Base-by-base conservation (phyloP, 2,888 invertebrate species). In the Macropis europaea region DNA sequence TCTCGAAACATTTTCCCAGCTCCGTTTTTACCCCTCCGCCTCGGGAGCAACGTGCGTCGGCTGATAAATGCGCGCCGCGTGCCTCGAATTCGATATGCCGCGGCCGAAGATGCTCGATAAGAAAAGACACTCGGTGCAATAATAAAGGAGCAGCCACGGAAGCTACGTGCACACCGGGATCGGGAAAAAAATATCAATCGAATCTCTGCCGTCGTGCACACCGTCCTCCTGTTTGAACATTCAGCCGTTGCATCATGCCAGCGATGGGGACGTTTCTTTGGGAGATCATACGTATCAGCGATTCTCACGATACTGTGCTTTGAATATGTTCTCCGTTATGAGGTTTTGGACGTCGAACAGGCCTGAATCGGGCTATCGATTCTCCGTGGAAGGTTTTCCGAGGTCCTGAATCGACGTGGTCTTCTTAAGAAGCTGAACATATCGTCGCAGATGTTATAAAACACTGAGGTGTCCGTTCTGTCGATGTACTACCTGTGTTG, bases 1-100 rank as follows among this genome's bases (percentile, higher is more conserved):
- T n/a, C n/a, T n/a, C n/a, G n/a, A n/a, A n/a, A n/a, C n/a, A n/a
- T 11, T 22, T 4, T n/a, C 17, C 34, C 43, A 15, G 7, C 38
- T n/a, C 13, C 38, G 0, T 24, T 15, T 17, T 28, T 45, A 26
- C 47, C 68, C 71, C 68, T 70, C 53, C 54, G 73, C 43, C 43
- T 47, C 57, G 64, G 34, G 72, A 56, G 59, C 45, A 64, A 75
- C 70, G 74, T 77, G 77, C 63, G 61, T 43, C 47, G 63, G 66
- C 73, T 81, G 81, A 82, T 76, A 82, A 82, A 82, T 76, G 81
- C 73, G 73, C 59, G 73, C 77, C 68, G 59, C 81, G 81, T 82
- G 81, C 76, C 71, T 48, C 72, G 81, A 82, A 82, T 82, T 69
- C 79, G 76, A 77, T 77, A 77, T 70, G 45, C 9, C 61, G 17